Conservation (phyloP, 2,113 vertebrate genomes). For the Caranx melampygus region DNA sequence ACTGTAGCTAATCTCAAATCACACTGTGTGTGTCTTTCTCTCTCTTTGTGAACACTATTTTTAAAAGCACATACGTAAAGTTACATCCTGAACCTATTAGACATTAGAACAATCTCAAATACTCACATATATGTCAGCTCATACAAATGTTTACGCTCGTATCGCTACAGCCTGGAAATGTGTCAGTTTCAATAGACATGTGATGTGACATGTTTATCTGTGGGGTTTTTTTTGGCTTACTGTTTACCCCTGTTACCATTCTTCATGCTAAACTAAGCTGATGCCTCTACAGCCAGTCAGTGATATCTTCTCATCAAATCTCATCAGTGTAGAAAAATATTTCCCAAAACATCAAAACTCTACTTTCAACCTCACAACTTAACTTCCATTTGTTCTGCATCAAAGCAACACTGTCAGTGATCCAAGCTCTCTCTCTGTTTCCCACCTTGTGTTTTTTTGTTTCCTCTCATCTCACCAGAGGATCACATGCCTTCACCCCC, state of each 20-base stretch:
- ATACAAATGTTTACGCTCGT: too few species aligned
- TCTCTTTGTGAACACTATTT: too few species aligned
- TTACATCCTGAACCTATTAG: too few species aligned
- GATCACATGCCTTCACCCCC: constrained; percentile 28
- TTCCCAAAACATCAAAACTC: neutral
- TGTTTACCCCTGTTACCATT: neutral
- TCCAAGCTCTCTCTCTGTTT: neutral
- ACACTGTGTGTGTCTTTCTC: too few species aligned
- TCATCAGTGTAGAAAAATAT: neutral
- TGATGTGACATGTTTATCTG: too few species aligned
- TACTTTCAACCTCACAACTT: neutral
- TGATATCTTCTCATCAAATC: neutral
- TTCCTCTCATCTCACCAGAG: neutral
- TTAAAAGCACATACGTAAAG: too few species aligned
- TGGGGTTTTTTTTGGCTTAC: neutral
- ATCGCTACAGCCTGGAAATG: too few species aligned
- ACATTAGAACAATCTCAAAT: too few species aligned
- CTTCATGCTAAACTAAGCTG: neutral
- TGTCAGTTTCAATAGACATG: too few species aligned
- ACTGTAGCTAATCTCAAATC: too few species aligned
- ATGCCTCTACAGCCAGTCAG: neutral
- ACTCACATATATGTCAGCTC: too few species aligned
- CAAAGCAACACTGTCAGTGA: neutral
- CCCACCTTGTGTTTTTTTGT: neutral
- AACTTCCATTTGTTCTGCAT: neutral